Percentiles rank a stretch among this genome's conserved stretches.
phyloP scores from a whole-genome alignment of 2,113 vertebrate genomes.

The Dipodomys spectabilis region DNA sequence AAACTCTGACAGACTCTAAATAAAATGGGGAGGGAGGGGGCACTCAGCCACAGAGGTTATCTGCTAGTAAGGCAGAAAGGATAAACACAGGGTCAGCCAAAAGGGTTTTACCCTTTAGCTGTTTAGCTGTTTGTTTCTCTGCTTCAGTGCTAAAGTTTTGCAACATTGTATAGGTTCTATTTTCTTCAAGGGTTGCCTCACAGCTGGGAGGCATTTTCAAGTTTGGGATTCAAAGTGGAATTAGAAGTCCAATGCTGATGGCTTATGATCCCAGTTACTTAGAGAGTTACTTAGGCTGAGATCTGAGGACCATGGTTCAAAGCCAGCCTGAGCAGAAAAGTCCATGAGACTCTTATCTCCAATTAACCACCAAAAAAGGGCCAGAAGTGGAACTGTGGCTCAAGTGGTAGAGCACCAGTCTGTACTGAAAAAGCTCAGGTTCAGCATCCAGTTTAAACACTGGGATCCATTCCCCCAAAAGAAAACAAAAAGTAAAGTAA shows the following conservation, averaged over 20 bases:
- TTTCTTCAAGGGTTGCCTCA: background rate
- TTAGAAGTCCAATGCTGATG: background rate
- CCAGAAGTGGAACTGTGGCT: no score
- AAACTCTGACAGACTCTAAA: conserved; percentile 5
- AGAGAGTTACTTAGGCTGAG: no score
- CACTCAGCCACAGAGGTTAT: background rate
- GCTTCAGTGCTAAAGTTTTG: background rate
- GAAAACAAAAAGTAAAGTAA: background rate
- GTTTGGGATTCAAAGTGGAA: background rate
- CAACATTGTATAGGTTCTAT: background rate
- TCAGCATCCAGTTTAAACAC: no score
- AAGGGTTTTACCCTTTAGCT: background rate
- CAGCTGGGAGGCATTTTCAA: background rate
- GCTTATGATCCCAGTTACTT: no score
- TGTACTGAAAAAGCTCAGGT: no score
- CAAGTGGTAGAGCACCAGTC: no score
- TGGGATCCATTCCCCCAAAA: no score
- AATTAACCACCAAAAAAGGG: no score
- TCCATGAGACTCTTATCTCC: no score
- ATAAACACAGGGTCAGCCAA: background rate
- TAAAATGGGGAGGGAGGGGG: background rate
- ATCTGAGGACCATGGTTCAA: no score
- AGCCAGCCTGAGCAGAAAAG: no score
- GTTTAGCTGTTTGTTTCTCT: background rate
- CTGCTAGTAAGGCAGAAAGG: background rate